Base-by-base conservation (phyloP, 1,140 invertebrate species). In the Lucilia sericata region DNA sequence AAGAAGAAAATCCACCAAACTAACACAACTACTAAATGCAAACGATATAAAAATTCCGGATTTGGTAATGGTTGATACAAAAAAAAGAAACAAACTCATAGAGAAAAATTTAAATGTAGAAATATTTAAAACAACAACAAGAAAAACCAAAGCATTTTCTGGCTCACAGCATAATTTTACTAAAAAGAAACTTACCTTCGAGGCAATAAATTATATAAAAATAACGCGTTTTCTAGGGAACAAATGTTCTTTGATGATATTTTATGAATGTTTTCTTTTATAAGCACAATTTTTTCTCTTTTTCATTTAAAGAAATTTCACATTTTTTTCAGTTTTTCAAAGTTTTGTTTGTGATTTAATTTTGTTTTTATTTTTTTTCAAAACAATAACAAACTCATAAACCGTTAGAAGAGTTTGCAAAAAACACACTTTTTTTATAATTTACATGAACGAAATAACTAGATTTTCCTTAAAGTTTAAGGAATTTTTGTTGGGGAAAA, bases 381-480 rank as follows among this genome's bases (percentile, higher is more conserved):
- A 51, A 49, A 80, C 76, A 80, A 80, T 51, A 80, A 80, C 76
- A 80, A 80, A 80, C 65, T 21, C n/a, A 51, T 51, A 49, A 80
- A 80, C 76, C 42, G 76, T 80, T 80, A 80, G 76, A 80, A 80
- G 47, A 80, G 76, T 80, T 80, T 80, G 76, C 42, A 80, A 80
- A 80, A 80, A 51, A 34, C n/a, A 49, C 9, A 47, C 34, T 47
- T 21, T 80, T 42, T 80, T 80, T 80, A 49, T 80, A 76, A 76
- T 76, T 49, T 49, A 80, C 76, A 80, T 80, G 76, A 80, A 80
- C 76, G 76, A 80, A 80, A 80, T 80, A 80, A 80, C 76, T 80
- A 80, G 76, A 80, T 36, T 70, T 70, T 70, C 55, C 55, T 60
- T 60, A 60, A 60, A 60, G 14, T 60, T 70, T 70, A 21, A 70